These are phyloP conservation scores for Peromyscus maniculatus DNA, from an alignment of 2,113 vertebrate genomes.

Conservation along the genomic window DNA sequence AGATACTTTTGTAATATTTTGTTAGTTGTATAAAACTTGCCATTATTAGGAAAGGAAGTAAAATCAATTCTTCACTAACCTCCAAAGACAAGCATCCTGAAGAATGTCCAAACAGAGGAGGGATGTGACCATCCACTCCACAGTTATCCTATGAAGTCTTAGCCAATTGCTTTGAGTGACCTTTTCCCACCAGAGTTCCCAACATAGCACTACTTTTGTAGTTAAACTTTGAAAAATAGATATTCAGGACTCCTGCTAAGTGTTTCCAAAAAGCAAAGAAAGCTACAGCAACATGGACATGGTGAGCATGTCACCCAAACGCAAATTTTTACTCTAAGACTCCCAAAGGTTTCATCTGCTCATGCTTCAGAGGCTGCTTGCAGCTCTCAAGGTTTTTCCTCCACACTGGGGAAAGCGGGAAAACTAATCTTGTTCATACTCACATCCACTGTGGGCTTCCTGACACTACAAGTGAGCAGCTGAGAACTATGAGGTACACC, in stretches of 20 bases:
- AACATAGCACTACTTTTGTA: neutral
- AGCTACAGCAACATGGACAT: neutral
- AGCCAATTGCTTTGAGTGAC: neutral
- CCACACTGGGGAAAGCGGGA: neutral
- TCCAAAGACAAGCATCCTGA: constrained; percentile 12
- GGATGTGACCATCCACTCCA: neutral
- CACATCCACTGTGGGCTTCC: neutral
- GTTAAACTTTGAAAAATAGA: neutral
- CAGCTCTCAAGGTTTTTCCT: neutral
- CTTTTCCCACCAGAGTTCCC: neutral
- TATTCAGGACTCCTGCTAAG: neutral
- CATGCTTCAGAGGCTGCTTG: neutral
- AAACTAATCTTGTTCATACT: neutral
- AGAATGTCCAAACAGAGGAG: constrained; percentile 30
- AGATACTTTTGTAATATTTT: constrained; percentile 9
- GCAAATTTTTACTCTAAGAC: neutral
- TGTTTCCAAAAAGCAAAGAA: neutral
- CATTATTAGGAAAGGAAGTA: constrained; percentile 21
- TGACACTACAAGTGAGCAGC: neutral
- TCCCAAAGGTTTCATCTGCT: neutral
- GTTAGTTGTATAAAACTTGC: neutral
- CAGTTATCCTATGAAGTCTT: neutral
- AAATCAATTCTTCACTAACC: constrained; percentile 13
- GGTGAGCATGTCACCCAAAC: neutral
- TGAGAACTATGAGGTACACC: neutral